Conservation (phyloP, 2,797 vertebrate species). For the Nothura maculosa region DNA sequence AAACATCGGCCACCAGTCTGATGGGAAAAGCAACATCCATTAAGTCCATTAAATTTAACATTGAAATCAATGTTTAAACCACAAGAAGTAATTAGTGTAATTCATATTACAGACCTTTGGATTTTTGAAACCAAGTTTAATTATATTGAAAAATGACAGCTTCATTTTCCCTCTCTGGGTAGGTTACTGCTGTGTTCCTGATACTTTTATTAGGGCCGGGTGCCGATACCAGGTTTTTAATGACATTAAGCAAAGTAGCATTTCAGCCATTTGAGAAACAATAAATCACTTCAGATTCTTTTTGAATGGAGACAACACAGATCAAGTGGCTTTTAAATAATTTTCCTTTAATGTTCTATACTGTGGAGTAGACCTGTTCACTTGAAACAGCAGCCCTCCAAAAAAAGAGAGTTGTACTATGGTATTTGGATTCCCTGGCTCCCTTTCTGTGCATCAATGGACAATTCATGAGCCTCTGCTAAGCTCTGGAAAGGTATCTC, state of each 20-base stretch:
- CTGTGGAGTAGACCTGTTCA: constrained; percentile 38
- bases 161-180: constrained; percentile 76
- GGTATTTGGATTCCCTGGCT: constrained; percentile 60
- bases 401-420: background rate
- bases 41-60: constrained; percentile 96
- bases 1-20: constrained; percentile 88
- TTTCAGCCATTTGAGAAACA: constrained; percentile 74
- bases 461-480: constrained; percentile 68
- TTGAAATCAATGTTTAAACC: constrained; percentile 94
- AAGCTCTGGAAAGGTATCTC: constrained; percentile 68
- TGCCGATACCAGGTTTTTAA: constrained; percentile 67
- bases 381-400: constrained; percentile 10
- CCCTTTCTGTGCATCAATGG: constrained; percentile 57
- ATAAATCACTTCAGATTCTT: constrained; percentile 74
- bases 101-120: constrained; percentile 83
- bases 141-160: constrained; percentile 84
- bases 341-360: constrained; percentile 54
- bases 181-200: constrained; percentile 62
- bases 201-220: constrained; percentile 74
- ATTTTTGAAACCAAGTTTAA: constrained; percentile 82
- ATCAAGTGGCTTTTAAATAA: constrained; percentile 75
- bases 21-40: constrained; percentile 93
- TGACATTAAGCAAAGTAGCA: constrained; percentile 73
- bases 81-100: constrained; percentile 88
- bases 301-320: constrained; percentile 69